These are phyloP conservation scores for Adelognathus sp. DNA, from an alignment of 2,888 invertebrate species.

Conservation along the genomic window DNA sequence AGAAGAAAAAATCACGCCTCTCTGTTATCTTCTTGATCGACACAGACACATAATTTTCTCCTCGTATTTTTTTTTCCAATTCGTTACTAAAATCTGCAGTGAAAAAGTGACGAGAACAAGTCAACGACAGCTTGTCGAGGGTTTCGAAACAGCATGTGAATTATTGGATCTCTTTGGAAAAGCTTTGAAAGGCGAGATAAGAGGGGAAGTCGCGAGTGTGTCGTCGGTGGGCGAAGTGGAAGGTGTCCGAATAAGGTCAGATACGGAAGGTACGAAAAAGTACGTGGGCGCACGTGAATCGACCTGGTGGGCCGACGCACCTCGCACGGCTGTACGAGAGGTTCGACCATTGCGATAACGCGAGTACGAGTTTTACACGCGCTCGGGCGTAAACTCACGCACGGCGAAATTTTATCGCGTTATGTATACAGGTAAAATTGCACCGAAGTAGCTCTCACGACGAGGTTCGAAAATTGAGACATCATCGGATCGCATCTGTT, in stretches of 20 bases:
- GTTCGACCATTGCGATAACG: constrained; percentile 44
- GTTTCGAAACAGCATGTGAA: constrained; percentile 56
- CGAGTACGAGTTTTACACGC: background rate
- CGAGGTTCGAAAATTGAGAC: constrained; percentile 58
- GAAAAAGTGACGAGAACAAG: background rate
- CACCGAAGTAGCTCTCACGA: constrained; percentile 22
- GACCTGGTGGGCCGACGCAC: constrained; percentile 57
- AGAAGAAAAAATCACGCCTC: no score
- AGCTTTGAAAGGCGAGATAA: background rate
- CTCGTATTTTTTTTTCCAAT: no score
- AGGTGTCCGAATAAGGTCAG: constrained; percentile 80
- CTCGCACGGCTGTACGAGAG: constrained; percentile 65
- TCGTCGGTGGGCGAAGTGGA: constrained; percentile 73
- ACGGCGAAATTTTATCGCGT: no score
- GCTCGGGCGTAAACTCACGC: no score
- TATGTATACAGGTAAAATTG: constrained; percentile 11
- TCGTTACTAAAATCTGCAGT: background rate
- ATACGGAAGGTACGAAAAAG: constrained; percentile 70
- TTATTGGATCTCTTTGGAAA: background rate
- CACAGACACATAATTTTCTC: no score
- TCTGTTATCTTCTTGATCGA: no score
- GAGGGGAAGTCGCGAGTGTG: constrained; percentile 22
- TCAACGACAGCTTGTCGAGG: constrained; percentile 55
- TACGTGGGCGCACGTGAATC: constrained; percentile 64
- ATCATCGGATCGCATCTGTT: constrained; percentile 55